These are phyloP conservation scores for Torymus aiolomorphi DNA, from an alignment of 2,888 invertebrate species.

Conservation along the genomic window DNA sequence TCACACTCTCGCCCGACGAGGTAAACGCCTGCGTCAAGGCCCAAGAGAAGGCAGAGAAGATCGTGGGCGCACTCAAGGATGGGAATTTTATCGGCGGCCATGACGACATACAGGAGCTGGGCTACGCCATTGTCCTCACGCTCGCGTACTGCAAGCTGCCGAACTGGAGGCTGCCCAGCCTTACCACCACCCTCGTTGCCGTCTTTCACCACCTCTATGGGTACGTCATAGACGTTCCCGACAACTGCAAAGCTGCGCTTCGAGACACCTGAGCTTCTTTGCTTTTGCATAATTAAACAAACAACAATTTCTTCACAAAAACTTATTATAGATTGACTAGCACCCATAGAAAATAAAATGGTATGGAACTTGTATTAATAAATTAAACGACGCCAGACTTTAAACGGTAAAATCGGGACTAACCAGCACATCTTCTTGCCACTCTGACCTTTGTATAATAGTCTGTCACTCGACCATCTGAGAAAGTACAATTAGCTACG, in stretches of 20 bases:
- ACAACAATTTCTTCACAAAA: too few relatives aligned
- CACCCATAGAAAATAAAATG: too few relatives aligned
- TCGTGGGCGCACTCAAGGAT: constrained; percentile 14
- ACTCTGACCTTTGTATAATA: too few relatives aligned
- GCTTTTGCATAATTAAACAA: neutral
- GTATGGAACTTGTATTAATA: too few relatives aligned
- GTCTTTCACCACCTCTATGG: constrained; percentile 42
- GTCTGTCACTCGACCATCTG: too few relatives aligned
- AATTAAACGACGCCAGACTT: too few relatives aligned
- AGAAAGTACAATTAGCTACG: too few relatives aligned
- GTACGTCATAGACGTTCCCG: constrained; percentile 35
- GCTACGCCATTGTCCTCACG: constrained; percentile 42
- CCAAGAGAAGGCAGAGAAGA: constrained; percentile 22
- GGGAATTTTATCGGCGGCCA: neutral
- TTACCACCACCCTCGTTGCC: constrained; percentile 12
- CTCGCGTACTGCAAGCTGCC: constrained; percentile 28
- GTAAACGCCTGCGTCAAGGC: constrained; percentile 14
- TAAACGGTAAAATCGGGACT: too few relatives aligned
- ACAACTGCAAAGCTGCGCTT: constrained; percentile 9
- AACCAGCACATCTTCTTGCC: too few relatives aligned
- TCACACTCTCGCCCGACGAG: neutral
- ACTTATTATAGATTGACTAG: too few relatives aligned
- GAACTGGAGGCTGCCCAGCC: constrained; percentile 43
- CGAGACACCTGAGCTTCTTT: neutral
- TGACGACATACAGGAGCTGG: constrained; percentile 19